Conservation (phyloP, 2,888 invertebrate genomes). For the Diplazon laetatorius region DNA sequence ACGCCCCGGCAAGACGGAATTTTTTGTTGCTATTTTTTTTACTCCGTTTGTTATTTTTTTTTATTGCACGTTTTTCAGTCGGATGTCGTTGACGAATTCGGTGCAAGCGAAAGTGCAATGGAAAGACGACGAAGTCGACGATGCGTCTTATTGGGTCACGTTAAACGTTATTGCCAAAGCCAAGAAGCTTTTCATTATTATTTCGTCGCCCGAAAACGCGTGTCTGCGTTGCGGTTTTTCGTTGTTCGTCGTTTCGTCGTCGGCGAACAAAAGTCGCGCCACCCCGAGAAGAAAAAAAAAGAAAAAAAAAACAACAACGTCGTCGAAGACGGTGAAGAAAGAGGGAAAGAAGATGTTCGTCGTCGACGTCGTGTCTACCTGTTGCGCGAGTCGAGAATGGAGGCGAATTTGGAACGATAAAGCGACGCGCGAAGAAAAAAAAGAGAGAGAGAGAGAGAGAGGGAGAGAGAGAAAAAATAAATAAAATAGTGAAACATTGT, state of each 20-base stretch:
- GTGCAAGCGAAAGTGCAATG: slow-evolving; percentile 6
- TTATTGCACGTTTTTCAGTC: too few relatives aligned
- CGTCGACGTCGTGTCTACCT: too few relatives aligned
- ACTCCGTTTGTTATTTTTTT: too few relatives aligned
- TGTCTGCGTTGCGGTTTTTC: slow-evolving; percentile 65
- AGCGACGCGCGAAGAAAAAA: slow-evolving; percentile 22
- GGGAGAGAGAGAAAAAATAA: too few relatives aligned
- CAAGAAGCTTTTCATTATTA: slow-evolving; percentile 36
- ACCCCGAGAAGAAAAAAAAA: slow-evolving; percentile 62
- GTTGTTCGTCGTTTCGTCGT: slow-evolving; percentile 41
- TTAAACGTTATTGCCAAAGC: slow-evolving; percentile 33
- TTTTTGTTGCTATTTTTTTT: slow-evolving; percentile 43
- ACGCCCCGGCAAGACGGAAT: slow-evolving; percentile 47
- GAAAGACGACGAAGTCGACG: slow-evolving; percentile 37
- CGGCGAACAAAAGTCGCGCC: slow-evolving; percentile 74
- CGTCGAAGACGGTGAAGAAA: too few relatives aligned
- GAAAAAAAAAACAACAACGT: slow-evolving; percentile 48
- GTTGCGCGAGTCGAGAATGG: slow-evolving; percentile 73
- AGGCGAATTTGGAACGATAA: slow-evolving; percentile 35
- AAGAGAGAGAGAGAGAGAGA: too few relatives aligned
- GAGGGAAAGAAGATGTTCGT: too few relatives aligned
- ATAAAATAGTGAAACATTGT: too few relatives aligned
- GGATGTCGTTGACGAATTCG: too few relatives aligned
- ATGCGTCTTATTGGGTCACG: slow-evolving; percentile 9
- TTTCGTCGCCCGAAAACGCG: slow-evolving; percentile 58